Evolutionary conservation across 2,888 invertebrate genomes (phyloP).

Genomic region (Malthinus flaveolus): DNA sequence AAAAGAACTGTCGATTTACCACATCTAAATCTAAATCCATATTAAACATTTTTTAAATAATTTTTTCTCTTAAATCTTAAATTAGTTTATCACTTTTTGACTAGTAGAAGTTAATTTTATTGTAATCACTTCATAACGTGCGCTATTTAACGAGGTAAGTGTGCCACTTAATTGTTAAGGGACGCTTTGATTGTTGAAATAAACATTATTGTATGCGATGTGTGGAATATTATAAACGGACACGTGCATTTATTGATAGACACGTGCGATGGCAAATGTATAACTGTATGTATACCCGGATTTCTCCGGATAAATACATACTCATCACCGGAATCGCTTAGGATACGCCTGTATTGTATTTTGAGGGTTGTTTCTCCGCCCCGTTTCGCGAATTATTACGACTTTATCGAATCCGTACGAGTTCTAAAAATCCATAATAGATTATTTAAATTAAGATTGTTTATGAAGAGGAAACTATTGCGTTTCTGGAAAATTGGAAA

Average conservation of each 20-base stretch:
- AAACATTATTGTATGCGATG: conserved; percentile 12
- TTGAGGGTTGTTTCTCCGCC: conserved; percentile 34
- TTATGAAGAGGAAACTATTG: too few species aligned
- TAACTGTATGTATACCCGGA: conserved; percentile 39
- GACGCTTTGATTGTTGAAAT: conserved; percentile 12
- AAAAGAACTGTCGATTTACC: conserved; percentile 69
- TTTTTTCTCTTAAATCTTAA: not conserved
- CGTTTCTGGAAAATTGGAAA: too few species aligned
- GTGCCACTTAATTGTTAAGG: conserved; percentile 15
- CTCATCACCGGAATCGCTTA: conserved; percentile 24
- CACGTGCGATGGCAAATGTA: conserved; percentile 40
- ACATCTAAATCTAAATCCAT: conserved; percentile 70
- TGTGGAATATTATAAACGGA: not conserved
- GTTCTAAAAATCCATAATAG: conserved; percentile 15
- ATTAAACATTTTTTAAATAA: conserved; percentile 59
- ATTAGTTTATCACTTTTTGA: not conserved
- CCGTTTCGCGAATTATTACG: conserved; percentile 10
- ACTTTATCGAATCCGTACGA: conserved; percentile 10
- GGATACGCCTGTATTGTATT: conserved; percentile 37
- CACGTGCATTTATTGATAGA: conserved; percentile 24
- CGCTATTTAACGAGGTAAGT: conserved; percentile 4
- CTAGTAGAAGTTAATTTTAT: not conserved
- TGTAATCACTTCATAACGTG: not conserved
- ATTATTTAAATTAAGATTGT: not conserved
- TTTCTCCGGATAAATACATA: conserved; percentile 32